These are phyloP conservation scores for Heterotilapia buettikoferi DNA, from an alignment of 2,113 vertebrate species.

Conservation along the genomic window DNA sequence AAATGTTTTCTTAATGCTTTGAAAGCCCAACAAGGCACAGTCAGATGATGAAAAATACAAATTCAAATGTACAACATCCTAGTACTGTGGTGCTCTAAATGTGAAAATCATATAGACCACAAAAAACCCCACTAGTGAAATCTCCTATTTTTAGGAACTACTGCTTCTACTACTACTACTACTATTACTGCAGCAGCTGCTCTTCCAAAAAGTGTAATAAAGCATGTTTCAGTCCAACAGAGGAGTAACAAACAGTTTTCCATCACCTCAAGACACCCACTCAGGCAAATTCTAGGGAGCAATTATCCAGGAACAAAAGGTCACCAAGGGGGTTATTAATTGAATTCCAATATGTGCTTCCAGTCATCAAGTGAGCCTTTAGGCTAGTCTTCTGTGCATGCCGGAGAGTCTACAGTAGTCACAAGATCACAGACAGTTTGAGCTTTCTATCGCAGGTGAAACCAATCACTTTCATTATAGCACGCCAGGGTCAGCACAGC, in stretches of 20 bases:
- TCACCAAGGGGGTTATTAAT: conserved; percentile 74
- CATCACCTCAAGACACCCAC: conserved; percentile 30
- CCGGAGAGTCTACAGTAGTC: conserved; percentile 40
- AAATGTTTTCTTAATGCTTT: not conserved
- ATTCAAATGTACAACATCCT: not conserved
- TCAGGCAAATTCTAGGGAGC: conserved; percentile 71
- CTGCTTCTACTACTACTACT: not conserved
- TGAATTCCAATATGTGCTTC: conserved; percentile 82
- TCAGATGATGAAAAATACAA: not conserved
- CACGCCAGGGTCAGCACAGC: not conserved
- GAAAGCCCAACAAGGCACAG: not conserved
- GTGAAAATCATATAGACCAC: not conserved
- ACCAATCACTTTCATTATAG: conserved; percentile 30
- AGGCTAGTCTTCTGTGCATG: conserved; percentile 44
- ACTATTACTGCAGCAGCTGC: not conserved
- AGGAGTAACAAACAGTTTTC: conserved; percentile 21
- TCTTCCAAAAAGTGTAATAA: conserved; percentile 16
- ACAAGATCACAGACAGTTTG: conserved; percentile 40
- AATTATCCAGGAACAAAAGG: conserved; percentile 80
- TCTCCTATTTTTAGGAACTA: not conserved
- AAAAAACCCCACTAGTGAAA: not conserved
- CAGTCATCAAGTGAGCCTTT: conserved; percentile 65
- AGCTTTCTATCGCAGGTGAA: conserved; percentile 18
- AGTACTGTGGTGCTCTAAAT: not conserved
- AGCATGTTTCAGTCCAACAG: not conserved